phyloP scores from a whole-genome alignment of 2,797 vertebrate genomes.

The Gymnocypris eckloni region DNA sequence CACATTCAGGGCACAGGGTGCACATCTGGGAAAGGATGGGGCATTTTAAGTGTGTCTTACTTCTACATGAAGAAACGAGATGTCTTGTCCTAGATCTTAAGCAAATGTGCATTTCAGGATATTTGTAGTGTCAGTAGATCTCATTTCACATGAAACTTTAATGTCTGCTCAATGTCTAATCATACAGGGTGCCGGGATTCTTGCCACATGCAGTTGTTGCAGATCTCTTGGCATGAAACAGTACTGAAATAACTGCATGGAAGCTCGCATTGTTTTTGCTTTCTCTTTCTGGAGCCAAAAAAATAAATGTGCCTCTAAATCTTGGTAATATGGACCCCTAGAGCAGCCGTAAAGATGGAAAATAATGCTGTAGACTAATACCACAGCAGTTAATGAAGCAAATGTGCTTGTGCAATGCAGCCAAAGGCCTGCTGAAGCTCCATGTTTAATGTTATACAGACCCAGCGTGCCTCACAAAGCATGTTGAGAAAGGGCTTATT shows the following conservation, averaged over 20 bases:
- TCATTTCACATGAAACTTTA: slow-evolving; percentile 31
- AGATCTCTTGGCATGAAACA: slow-evolving; percentile 25
- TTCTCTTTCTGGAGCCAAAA: slow-evolving; percentile 52
- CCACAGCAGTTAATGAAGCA: slow-evolving; percentile 65
- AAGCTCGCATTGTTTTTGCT: slow-evolving; percentile 49
- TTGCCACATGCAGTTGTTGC: slow-evolving; percentile 23
- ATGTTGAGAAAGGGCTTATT: slow-evolving; percentile 45
- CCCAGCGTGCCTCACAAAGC: slow-evolving; percentile 40
- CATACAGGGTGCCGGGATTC: slow-evolving; percentile 15
- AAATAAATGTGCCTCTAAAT: slow-evolving; percentile 62
- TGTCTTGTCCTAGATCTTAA: slow-evolving; percentile 38
- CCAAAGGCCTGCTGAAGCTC: slow-evolving; percentile 38
- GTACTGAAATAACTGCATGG: slow-evolving; percentile 24
- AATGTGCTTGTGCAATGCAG: slow-evolving; percentile 48
- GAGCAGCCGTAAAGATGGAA: slow-evolving; percentile 70
- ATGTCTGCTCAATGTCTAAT: slow-evolving; percentile 37
- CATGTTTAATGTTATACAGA: slow-evolving; percentile 67
- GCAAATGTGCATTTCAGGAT: slow-evolving; percentile 20
- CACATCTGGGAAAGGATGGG: slow-evolving; percentile 70
- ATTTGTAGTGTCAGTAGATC: slow-evolving; percentile 6
- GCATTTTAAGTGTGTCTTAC: slow-evolving; percentile 22
- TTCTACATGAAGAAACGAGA: slow-evolving; percentile 14
- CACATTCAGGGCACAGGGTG: slow-evolving; percentile 50
- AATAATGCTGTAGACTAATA: slow-evolving; percentile 61
- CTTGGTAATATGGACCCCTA: slow-evolving; percentile 64